Evolutionary conservation across 1,140 invertebrate genomes (phyloP), one percentile per base, ranked within the genome.

Genomic region (Vollenhovia emeryi): DNA sequence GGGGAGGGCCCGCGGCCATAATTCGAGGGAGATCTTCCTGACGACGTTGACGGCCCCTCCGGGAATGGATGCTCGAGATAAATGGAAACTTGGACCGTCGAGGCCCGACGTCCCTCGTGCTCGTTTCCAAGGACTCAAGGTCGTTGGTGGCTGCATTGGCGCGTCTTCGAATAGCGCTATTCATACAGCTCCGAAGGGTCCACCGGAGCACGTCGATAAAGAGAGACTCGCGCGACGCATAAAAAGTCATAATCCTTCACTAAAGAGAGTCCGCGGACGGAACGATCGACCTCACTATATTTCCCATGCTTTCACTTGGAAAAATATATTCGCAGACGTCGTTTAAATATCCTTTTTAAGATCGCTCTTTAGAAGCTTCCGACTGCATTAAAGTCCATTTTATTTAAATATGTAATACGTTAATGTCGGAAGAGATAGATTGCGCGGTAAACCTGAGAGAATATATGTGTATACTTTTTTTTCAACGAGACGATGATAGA

Each of bases 11-110:
- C 30, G 45, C 36, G 79, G 80, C 74, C 62, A 86, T 90, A 89
- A 90, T 90, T 90, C 88, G 82, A 87, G 73, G 78, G 78, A 89
- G 83, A 90, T 89, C 86, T 79, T 90, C 69, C 66, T 76, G 87
- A 74, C 80, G 89, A 89, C 88, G 73, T 86, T 90, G 88, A 90
- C 88, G 86, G 78, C 83, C 86, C 88, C 89, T 76, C 59, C 48
- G 88, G 88, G 88, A 87, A 80, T 78, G 88, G 71, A 83, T 69
- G 57, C n/a, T 9, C 40, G 60, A 86, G 86, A 90, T 90, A 87
- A 87, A 90, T 90, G 89, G 86, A 89, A 86, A 86, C 66, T 52
- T 43, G 27, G 48, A 73, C 21, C 55, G 48, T 64, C 62, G 50
- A 52, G 78, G 15, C 55, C 4, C 48, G 69, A 73, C 75, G 64